Base-by-base conservation (phyloP, 2,888 invertebrate genomes). In the Anoplius nigerrimus region DNA sequence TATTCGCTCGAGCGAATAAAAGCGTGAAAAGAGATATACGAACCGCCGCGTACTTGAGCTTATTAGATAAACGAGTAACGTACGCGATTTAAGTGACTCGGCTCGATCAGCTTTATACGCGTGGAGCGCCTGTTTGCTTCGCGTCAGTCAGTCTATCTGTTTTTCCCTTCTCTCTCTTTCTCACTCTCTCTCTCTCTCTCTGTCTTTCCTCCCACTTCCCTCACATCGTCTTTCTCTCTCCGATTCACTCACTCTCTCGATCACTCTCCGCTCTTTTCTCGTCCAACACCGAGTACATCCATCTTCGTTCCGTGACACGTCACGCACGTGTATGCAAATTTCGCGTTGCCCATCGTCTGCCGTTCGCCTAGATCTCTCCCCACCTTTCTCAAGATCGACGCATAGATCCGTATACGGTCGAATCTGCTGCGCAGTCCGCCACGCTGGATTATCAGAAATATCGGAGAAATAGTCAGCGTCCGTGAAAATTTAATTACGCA, bases 11-110 rank as follows among this genome's bases (percentile, higher is more conserved):
- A 45, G 48, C 24, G 54, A n/a, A 62, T 62, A 51, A 51, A 63
- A 21, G 13, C 51, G 18, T 15, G 52, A 51, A 64, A 54, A 6
- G 56, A 51, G 13, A 59, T 58, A 59, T 58, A 69, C 22, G 43
- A 60, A 62, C 52, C 24, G 21, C 5, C 24, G 18, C 63, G 56
- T 64, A 63, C 61, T 66, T 71, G 66, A 71, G 61, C 58, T 64
- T 67, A 63, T 66, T 72, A 66, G 63, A 66, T 66, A 71, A 71
- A 67, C 63, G 61, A 65, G 16, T 8, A 59, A 58, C 56, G 56
- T 48, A 46, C 68, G 57, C 68, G 62, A 52, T 69, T 68, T 60
- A 63, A 68, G 52, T 57, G 53, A 55, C 53, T 68, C 51, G 53
- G 21, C 21, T 57, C 42, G 69, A 61, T 70, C 46, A 43, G 16